Conservation (phyloP, 1,140 invertebrate genomes). For the Sipha flava region DNA sequence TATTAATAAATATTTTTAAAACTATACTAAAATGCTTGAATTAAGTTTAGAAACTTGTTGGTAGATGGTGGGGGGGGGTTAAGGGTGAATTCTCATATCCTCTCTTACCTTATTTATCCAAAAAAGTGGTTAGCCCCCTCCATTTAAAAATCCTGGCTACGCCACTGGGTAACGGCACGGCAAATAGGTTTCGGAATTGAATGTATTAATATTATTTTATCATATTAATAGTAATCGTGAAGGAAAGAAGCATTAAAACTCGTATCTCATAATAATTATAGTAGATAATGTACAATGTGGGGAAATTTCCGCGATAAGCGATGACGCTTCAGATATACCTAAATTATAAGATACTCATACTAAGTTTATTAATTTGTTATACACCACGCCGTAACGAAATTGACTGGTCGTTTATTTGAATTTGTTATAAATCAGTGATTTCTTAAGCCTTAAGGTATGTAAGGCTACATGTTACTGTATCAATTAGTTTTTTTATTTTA, state of each 20-base stretch:
- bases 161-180: too few species aligned
- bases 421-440: not conserved
- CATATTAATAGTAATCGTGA: conserved; percentile 7
- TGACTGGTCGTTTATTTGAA: not conserved
- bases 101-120: too few species aligned
- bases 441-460: not conserved
- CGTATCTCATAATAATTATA: not conserved
- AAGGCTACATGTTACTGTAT: too few species aligned
- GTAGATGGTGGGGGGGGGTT: too few species aligned
- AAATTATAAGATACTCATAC: conserved; percentile 4
- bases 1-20: too few species aligned
- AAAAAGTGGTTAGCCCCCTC: too few species aligned
- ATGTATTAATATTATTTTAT: conserved; percentile 5
- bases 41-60: too few species aligned
- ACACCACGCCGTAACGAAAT: not conserved
- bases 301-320: not conserved
- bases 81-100: too few species aligned
- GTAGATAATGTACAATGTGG: conserved; percentile 2
- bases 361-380: conserved; percentile 6
- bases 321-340: not conserved
- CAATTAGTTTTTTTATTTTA: not conserved
- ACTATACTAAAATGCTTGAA: too few species aligned
- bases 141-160: too few species aligned
- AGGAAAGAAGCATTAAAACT: conserved; percentile 13
- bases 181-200: not conserved